A percentile compares a stretch with the other conserved stretches of the same genome.
These are phyloP conservation scores for Anguilla rostrata DNA, from an alignment of 2,113 vertebrate genomes.

Conservation along the genomic window DNA sequence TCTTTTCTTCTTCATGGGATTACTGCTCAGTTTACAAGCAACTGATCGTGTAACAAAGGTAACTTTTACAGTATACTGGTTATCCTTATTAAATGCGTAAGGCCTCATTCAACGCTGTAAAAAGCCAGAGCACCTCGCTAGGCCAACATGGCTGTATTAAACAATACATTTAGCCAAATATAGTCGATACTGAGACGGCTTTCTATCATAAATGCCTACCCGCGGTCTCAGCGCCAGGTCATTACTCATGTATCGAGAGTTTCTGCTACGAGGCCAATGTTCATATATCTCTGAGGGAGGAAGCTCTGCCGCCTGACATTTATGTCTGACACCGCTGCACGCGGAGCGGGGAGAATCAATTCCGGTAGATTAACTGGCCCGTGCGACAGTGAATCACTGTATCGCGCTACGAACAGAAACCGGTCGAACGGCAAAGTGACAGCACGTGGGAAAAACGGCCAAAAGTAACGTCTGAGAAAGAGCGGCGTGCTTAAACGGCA, in stretches of 20 bases:
- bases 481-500: background rate
- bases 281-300: background rate
- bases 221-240: slow-evolving; percentile 10
- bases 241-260: background rate
- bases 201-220: background rate
- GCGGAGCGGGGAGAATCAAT: slow-evolving; percentile 6
- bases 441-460: background rate
- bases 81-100: background rate
- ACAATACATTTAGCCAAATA: background rate
- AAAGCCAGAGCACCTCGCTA: too few relatives aligned
- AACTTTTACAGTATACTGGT: background rate
- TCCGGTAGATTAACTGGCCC: background rate
- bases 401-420: background rate
- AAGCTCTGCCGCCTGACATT: background rate
- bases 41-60: background rate
- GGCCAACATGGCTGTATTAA: background rate
- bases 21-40: background rate
- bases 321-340: slow-evolving; percentile 19
- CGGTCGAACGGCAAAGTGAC: background rate
- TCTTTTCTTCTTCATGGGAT: too few relatives aligned
- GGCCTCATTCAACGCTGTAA: background rate
- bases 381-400: background rate
- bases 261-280: background rate
- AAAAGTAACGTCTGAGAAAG: background rate
- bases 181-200: background rate